Evolutionary conservation across 1,140 invertebrate genomes (phyloP).

Genomic region (Muscidifurax raptorellus): DNA sequence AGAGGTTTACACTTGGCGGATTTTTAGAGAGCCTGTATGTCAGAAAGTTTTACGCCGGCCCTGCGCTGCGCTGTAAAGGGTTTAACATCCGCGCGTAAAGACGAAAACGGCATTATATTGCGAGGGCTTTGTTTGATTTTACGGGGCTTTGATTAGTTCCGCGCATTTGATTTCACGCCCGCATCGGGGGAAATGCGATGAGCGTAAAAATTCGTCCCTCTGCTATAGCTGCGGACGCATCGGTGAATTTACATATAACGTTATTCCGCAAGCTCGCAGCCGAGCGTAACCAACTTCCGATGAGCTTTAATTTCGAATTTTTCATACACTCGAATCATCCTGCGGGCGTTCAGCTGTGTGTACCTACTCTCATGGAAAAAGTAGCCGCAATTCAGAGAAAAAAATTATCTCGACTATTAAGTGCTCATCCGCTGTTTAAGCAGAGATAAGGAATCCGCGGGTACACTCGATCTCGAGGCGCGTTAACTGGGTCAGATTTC

Average conservation of each 20-base stretch:
- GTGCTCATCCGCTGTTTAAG: neutral
- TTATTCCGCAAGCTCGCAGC: too few species aligned
- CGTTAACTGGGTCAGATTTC: conserved; percentile 11
- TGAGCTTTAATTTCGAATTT: neutral
- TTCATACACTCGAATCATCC: neutral
- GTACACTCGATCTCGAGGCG: neutral
- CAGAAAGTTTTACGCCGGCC: conserved; percentile 17
- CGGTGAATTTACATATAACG: too few species aligned
- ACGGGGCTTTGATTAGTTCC: neutral
- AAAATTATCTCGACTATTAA: neutral
- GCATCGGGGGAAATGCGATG: too few species aligned
- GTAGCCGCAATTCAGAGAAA: neutral
- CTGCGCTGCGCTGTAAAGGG: conserved; percentile 31
- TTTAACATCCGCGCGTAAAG: conserved; percentile 7
- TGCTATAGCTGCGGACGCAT: too few species aligned
- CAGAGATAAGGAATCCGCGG: too few species aligned
- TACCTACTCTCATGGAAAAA: neutral
- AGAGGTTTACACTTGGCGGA: conserved; percentile 26
- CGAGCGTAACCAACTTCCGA: too few species aligned
- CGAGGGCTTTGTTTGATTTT: neutral
- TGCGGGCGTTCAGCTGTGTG: too few species aligned
- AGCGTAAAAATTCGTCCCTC: too few species aligned
- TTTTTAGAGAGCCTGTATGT: conserved; percentile 19
- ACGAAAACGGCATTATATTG: neutral
- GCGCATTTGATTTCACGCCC: neutral